Conservation (phyloP, 2,113 vertebrate genomes). For the Euleptes europaea region DNA sequence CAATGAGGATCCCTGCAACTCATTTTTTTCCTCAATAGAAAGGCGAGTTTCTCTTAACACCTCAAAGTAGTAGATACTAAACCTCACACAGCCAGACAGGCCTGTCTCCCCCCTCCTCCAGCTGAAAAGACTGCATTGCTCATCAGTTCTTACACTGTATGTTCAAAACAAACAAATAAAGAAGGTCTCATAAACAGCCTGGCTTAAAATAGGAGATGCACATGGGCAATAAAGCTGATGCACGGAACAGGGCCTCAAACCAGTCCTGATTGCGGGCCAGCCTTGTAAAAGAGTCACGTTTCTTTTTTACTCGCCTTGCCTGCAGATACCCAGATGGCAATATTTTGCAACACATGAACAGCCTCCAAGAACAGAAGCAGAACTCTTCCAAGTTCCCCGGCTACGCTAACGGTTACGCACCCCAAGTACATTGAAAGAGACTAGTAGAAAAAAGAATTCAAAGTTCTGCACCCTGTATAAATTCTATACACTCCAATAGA, state of each 20-base stretch:
- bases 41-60: conserved; percentile 76
- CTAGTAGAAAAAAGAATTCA: too few species aligned
- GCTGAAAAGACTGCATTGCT: conserved; percentile 84
- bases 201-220: neutral
- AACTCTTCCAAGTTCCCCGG: too few species aligned
- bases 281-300: neutral
- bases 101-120: conserved; percentile 92
- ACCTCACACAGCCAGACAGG: conserved; percentile 92
- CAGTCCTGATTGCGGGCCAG: neutral
- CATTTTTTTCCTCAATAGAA: conserved; percentile 40
- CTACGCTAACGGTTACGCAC: too few species aligned
- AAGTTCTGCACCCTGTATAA: too few species aligned
- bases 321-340: neutral
- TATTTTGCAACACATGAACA: neutral
- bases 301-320: neutral
- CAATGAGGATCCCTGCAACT: too few species aligned
- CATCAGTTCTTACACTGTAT: too few species aligned
- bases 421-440: too few species aligned
- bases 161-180: too few species aligned
- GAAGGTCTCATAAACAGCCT: conserved; percentile 13
- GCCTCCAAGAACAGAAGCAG: neutral
- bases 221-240: conserved; percentile 12
- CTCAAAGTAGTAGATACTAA: conserved; percentile 97
- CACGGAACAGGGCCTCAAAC: neutral
- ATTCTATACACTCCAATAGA: too few species aligned